phyloP scores from a whole-genome alignment of 2,113 vertebrate genomes.

The Cinclus cinclus region DNA sequence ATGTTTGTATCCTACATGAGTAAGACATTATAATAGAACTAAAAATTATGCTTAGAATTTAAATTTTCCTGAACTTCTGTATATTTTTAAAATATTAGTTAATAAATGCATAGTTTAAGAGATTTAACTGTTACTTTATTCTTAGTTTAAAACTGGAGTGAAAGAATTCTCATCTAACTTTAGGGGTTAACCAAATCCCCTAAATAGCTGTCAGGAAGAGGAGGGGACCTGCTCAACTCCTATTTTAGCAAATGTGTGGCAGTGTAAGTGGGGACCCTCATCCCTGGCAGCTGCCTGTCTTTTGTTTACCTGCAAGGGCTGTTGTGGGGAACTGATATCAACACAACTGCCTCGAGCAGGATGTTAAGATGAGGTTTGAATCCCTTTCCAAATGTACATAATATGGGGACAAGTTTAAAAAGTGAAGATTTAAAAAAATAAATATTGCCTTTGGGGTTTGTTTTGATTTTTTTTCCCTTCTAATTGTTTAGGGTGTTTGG shows the following conservation, averaged over 20 bases:
- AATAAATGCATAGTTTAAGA: not conserved
- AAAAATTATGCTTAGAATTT: not conserved
- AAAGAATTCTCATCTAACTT: not conserved
- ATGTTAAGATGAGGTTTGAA: not conserved
- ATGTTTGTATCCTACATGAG: not conserved
- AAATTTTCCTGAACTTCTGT: not conserved
- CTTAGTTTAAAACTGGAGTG: not conserved
- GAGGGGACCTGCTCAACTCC: not conserved
- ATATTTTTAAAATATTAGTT: not conserved
- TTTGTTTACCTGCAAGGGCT: not conserved
- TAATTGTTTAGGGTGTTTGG: not conserved
- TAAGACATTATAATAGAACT: not conserved
- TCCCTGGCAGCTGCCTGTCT: not conserved
- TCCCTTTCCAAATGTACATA: not conserved
- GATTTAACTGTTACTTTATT: not conserved
- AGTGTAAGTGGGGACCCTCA: not conserved
- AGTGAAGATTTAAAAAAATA: not conserved
- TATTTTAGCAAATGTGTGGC: not conserved
- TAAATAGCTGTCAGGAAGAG: not conserved
- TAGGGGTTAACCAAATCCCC: not conserved
- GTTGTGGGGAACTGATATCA: not conserved
- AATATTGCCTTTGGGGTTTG: fast-evolving
- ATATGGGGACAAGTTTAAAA: not conserved
- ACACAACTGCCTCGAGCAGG: not conserved
- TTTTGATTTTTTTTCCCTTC: too few species aligned